Conservation (phyloP, 2,113 vertebrate species). For the Trogon melanurus region DNA sequence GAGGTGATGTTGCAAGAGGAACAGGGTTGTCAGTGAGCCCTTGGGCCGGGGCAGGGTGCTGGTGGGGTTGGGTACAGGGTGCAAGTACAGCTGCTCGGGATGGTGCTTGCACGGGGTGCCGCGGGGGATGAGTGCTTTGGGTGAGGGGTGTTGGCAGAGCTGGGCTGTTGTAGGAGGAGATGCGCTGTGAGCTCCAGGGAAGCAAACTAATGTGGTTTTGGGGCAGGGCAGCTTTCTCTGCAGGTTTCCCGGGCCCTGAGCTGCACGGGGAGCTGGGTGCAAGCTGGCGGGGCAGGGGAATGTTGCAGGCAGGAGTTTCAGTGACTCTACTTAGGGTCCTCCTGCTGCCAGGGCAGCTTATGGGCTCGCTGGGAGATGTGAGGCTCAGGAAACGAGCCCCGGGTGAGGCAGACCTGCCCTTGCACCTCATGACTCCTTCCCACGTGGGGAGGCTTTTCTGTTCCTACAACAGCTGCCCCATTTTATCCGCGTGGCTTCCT, state of each 20-base stretch:
- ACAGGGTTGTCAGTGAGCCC: background rate
- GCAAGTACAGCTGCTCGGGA: background rate
- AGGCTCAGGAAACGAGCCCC: fast-evolving
- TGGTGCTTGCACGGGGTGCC: background rate
- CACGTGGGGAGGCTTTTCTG: fast-evolving
- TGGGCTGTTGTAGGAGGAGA: background rate
- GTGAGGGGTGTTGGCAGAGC: background rate
- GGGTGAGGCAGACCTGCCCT: background rate
- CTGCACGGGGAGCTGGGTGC: background rate
- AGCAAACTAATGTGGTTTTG: background rate
- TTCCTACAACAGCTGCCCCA: background rate
- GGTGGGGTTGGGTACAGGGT: background rate
- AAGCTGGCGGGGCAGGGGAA: background rate
- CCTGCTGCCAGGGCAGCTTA: background rate
- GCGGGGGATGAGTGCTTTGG: fast-evolving
- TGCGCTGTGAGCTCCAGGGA: background rate
- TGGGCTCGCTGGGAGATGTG: background rate
- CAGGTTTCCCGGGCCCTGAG: background rate
- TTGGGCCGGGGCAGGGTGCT: background rate
- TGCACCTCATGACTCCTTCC: background rate
- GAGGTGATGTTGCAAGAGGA: background rate
- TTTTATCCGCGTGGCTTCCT: background rate
- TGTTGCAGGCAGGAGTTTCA: background rate
- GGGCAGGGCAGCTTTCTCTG: background rate
- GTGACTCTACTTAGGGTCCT: background rate